These are phyloP conservation scores for Cynocephalus volans DNA, from an alignment of 2,113 vertebrate genomes.

Conservation along the genomic window DNA sequence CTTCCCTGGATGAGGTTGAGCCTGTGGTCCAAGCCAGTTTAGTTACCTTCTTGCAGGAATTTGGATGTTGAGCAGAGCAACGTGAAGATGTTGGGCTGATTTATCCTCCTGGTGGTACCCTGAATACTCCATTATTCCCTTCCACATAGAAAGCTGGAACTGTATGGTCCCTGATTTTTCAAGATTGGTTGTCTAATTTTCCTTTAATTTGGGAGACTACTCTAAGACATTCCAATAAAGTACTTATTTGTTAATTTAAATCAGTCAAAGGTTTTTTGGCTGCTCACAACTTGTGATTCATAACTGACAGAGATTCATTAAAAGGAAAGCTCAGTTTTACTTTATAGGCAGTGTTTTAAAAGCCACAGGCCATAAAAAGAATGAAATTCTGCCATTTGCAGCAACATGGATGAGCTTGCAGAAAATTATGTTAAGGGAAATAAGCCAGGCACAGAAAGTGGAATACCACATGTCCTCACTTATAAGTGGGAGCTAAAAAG, in stretches of 20 bases:
- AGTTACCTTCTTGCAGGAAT: background rate
- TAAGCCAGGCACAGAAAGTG: too few species aligned
- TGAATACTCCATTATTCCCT: background rate
- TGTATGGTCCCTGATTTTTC: background rate
- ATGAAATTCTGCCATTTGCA: too few species aligned
- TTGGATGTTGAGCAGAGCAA: background rate
- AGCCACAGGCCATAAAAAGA: background rate
- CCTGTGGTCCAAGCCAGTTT: background rate
- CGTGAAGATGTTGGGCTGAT: background rate
- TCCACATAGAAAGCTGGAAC: background rate
- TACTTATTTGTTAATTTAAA: background rate
- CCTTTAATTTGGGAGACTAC: background rate
- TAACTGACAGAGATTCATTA: background rate
- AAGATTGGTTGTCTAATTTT: background rate
- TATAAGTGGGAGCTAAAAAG: too few species aligned
- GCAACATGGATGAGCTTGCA: too few species aligned
- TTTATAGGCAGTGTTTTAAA: background rate
- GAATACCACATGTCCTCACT: too few species aligned
- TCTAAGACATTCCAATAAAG: constrained; percentile 1
- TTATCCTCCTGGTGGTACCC: background rate
- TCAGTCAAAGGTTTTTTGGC: background rate
- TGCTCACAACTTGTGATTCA: background rate
- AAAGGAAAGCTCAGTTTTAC: background rate
- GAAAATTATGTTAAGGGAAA: too few species aligned
- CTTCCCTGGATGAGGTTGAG: background rate